Percentiles rank a stretch among this genome's conserved stretches.
Evolutionary conservation across 2,113 vertebrate species (phyloP).

Genomic region (Amblyopsis rosae): DNA sequence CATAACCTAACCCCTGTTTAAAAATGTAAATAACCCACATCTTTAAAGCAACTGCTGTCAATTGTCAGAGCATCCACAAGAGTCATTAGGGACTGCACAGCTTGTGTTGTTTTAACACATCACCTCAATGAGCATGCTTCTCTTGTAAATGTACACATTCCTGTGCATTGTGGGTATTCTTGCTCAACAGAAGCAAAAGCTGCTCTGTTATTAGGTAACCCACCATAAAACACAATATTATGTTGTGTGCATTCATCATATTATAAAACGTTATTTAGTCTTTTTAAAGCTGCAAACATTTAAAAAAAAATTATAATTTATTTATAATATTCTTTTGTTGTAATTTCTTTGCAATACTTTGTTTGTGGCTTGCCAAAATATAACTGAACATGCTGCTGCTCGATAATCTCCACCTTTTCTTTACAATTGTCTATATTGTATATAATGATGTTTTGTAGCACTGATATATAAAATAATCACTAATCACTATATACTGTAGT

Average conservation of each 20-base stretch:
- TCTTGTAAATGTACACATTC: slow-evolving; percentile 34
- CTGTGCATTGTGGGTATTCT: slow-evolving; percentile 32
- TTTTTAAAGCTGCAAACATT: no score
- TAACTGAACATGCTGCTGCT: no score
- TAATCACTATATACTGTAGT: no score
- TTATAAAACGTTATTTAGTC: no score
- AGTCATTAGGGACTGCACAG: slow-evolving; percentile 13
- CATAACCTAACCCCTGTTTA: not conserved
- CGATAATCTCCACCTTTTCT: no score
- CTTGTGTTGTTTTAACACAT: slow-evolving; percentile 27
- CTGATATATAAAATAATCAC: no score
- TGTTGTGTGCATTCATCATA: not conserved
- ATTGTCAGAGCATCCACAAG: not conserved
- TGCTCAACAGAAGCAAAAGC: slow-evolving; percentile 19
- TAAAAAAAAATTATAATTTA: no score
- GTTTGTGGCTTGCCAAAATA: no score
- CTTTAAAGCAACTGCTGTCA: slow-evolving; percentile 16
- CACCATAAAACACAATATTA: slow-evolving; percentile 13
- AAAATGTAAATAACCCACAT: not conserved
- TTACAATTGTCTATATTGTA: no score
- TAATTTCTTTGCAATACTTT: no score
- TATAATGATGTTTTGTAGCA: no score
- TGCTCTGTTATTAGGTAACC: slow-evolving; percentile 16
- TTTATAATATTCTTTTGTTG: no score
- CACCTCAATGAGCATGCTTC: slow-evolving; percentile 16